Evolutionary conservation across 2,888 invertebrate species (phyloP), one percentile per base, ranked within the genome.

Genomic region (Drosophila quinaria): DNA sequence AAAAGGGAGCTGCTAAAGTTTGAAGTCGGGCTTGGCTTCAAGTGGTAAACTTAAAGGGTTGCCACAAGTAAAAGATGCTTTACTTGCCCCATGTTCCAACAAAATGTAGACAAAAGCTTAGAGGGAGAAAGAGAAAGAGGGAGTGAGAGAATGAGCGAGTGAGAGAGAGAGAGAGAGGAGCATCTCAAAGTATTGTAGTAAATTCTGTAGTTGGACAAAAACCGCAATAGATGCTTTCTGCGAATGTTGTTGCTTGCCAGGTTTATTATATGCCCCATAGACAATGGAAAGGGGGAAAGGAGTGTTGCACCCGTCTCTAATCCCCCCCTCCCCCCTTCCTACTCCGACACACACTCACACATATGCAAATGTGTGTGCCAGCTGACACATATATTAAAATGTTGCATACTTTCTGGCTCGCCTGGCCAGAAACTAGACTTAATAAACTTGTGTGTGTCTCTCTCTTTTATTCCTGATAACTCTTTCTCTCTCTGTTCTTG

Each of bases 381-480:
- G 76, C 78, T 81, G 89, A 78, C 87, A 84, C 74, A 89, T 85
- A 87, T 84, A 87, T 87, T 89, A 87, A 89, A 87, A 87, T 87
- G 86, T 89, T 85, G 89, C 87, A 84, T 73, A 80, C 79, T 88
- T 74, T 68, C 58, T 35, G 67, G 65, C 39, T 78, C 13, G 54
- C 63, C 39, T 64, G 71, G 63, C 77, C 65, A 70, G 68, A 35
- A 55, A 42, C 29, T 61, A 71, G 51, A 78, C 88, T 75, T 84
- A 80, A 83, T 87, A 80, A 85, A 87, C 88, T 82, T 81, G 71
- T 80, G 56, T 37, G 37, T 29, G 13, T 58, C 17, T 33, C 13
- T 47, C 35, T 31, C 33, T 44, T 10, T 9, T 33, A 5, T 37
- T 8, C 4, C 31, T 31, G 6, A 25, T 25, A 0, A 6, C 25